Evolutionary conservation across 2,888 invertebrate genomes (phyloP), one percentile per base, ranked within the genome.

Genomic region (Ischnura elegans): DNA sequence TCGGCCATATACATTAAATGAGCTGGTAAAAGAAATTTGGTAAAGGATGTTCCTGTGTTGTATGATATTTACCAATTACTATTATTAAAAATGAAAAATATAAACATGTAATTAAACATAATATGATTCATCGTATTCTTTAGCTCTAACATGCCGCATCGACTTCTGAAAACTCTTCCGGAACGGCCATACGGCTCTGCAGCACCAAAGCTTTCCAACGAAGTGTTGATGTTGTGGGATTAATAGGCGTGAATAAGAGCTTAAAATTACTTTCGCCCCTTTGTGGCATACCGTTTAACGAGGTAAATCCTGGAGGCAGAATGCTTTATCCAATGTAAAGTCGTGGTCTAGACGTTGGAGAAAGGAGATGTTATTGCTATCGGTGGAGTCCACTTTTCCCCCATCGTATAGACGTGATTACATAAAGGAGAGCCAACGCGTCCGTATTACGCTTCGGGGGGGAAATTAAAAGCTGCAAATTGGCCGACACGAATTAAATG

Each of bases 401-500:
- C n/a, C 51, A 19, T 19, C 8, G 6, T 47, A 19, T 25, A 61
- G n/a, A n/a, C 3, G 36, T 16, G 76, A 76, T 76, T 76, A 36
- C 76, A 76, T 76, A 76, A 76, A 76, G 16, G 76, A 25, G 76
- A 25, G 47, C 6, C 16, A 16, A 6, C 47, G 6, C 76, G 76
- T 36, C 2, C 36, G 36, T 16, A 76, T 36, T 76, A 25, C 76
- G 76, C 76, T 76, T 36, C 13, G 29, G n/a, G 76, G 36, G 76
- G 36, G 16, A 29, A 76, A 76, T 76, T 76, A 76, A 76, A 76
- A 76, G 13, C 76, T 36, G 76, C 76, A 76, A 76, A 76, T 76
- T 76, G 76, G 76, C 76, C 76, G 0, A 1, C 36, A 13, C 29
- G 36, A 36, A 76, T 76, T 36, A 76, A 76, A 76, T 36, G 36